These are phyloP conservation scores for Wasmannia auropunctata DNA, from an alignment of 1,140 invertebrate species.

Conservation along the genomic window DNA sequence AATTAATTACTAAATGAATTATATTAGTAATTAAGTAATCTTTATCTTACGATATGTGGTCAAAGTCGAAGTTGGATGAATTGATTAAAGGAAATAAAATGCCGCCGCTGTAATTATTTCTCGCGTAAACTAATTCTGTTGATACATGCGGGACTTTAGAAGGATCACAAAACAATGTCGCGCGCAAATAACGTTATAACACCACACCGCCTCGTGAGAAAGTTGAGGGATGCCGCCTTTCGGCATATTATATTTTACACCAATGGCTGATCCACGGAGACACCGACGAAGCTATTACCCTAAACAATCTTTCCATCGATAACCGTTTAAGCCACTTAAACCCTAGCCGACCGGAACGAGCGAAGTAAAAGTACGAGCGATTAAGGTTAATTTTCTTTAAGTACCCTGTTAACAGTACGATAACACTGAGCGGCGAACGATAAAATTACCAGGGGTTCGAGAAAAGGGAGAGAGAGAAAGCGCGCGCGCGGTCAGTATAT, in stretches of 20 bases:
- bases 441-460: constrained; percentile 58
- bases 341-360: constrained; percentile 59
- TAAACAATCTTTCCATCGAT: constrained; percentile 70
- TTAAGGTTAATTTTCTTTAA: constrained; percentile 74
- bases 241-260: not conserved
- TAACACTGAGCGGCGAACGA: constrained; percentile 63
- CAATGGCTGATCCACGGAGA: constrained; percentile 14
- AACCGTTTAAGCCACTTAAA: constrained; percentile 70
- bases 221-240: not conserved
- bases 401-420: constrained; percentile 72
- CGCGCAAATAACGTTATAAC: not conserved
- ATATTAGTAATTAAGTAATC: constrained; percentile 29
- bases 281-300: constrained; percentile 57
- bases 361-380: constrained; percentile 70
- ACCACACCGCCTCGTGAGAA: constrained; percentile 24
- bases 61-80: not conserved
- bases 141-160: not conserved
- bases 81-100: not conserved
- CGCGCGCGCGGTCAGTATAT: not conserved
- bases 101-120: not conserved
- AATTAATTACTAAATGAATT: not conserved
- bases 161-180: not conserved
- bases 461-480: constrained; percentile 13
- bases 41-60: not conserved
- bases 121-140: not conserved